phyloP scores from a whole-genome alignment of 2,888 invertebrate genomes.

The Mythimna albipuncta region DNA sequence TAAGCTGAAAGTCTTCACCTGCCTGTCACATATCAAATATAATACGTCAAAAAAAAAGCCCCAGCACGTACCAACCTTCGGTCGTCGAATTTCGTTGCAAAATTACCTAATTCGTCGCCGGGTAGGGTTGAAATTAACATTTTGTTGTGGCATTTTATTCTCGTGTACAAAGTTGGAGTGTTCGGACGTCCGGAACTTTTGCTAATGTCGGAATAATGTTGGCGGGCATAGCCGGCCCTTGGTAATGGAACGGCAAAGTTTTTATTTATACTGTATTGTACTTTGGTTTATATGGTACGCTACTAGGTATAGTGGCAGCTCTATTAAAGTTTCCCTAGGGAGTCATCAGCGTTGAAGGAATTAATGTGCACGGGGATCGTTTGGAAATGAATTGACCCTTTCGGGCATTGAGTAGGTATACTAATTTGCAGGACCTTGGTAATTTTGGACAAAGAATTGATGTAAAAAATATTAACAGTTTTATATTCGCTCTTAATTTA shows the following conservation, averaged over 20 bases:
- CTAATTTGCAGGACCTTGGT: not conserved
- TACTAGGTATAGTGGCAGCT: conserved; percentile 57
- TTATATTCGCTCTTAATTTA: not conserved
- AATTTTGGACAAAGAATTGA: not conserved
- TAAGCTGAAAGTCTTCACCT: conserved; percentile 35
- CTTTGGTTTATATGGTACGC: conserved; percentile 62
- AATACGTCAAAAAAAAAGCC: conserved; percentile 48
- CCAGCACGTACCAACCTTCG: conserved; percentile 50
- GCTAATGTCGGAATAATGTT: conserved; percentile 85
- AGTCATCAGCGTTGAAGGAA: conserved; percentile 61
- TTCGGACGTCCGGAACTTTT: conserved; percentile 78
- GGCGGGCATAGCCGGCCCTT: conserved; percentile 64
- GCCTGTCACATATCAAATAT: conserved; percentile 34
- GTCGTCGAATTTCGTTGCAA: conserved; percentile 66
- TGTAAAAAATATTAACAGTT: not conserved
- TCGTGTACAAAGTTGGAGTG: conserved; percentile 76
- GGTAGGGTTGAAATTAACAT: conserved; percentile 80
- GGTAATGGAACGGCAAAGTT: conserved; percentile 69
- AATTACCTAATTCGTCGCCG: conserved; percentile 74
- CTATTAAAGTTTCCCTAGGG: conserved; percentile 60
- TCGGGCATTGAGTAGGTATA: not conserved
- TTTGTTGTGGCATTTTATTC: conserved; percentile 80
- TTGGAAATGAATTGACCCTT: conserved; percentile 56
- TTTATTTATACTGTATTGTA: conserved; percentile 71
- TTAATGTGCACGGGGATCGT: conserved; percentile 55